Evolutionary conservation across 2,113 vertebrate genomes (phyloP), one percentile per base, ranked within the genome.

Genomic region (Plotosus lineatus): DNA sequence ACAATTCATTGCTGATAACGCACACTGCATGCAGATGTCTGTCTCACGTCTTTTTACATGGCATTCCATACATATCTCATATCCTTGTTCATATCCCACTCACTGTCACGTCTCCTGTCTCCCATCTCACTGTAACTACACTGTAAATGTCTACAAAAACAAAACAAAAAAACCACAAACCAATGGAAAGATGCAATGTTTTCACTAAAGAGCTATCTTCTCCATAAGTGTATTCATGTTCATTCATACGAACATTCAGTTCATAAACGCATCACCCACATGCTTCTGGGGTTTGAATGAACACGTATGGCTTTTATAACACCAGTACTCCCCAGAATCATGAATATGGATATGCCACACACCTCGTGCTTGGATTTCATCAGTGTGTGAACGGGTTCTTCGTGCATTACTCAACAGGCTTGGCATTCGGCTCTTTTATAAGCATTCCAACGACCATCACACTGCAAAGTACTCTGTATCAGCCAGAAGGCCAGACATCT

Each of bases 1-100:
- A 38, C 87, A 60, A 61, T 86, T 86, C 86, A 86, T 87, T 63
- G 82, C 82, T 89, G 84, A 83, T 80, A 77, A 85, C 84, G 90
- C 85, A 85, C 88, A 87, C 88, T 84, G 72, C 79, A 84, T 83
- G 81, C 77, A 80, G 85, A 77, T 84, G 55, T 85, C 87, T 81
- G 81, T 78, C 31, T 87, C 82, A 86, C 80, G 81, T 78, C 31
- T 87, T 82, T 69, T 61, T 68, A 5, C 0, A 63, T 51, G 40
- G 50, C 53, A 9, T 56, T 75, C 46, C 17, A 78, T 23, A 51
- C 19, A 33, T 2, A 51, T 44, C 56, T 78, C 75, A 58, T 40
- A 28, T 46, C 42, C 31, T 15, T 31, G 38, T 48, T 36, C 40
- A 63, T 19, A 71, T 50, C 58, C 50, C n/a, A 33, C 23, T 73